phyloP scores from a whole-genome alignment of 1,140 invertebrate genomes.

The Dinoponera quadriceps region DNA sequence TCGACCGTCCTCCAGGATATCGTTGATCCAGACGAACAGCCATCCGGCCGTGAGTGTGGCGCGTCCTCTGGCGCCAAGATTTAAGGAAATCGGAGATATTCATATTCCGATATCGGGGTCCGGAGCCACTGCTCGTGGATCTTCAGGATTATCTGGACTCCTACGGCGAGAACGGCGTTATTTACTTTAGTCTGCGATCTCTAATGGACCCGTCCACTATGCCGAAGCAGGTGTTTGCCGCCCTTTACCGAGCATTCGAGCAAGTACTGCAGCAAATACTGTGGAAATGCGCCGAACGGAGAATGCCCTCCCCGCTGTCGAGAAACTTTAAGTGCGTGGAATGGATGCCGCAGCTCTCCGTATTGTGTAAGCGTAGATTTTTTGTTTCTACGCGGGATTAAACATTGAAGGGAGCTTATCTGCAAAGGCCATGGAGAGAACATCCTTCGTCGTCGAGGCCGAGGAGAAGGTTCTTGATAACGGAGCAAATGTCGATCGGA shows the following conservation, averaged over 20 bases:
- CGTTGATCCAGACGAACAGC: constrained; percentile 55
- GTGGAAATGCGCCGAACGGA: constrained; percentile 69
- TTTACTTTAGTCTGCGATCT: constrained; percentile 69
- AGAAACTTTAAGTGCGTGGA: constrained; percentile 87
- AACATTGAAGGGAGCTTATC: constrained; percentile 51
- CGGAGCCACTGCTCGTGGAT: constrained; percentile 32
- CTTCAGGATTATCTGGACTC: constrained; percentile 66
- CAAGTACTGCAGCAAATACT: constrained; percentile 70
- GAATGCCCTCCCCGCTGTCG: constrained; percentile 82
- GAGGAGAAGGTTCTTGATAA: constrained; percentile 24
- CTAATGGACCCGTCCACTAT: constrained; percentile 66
- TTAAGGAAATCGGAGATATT: constrained; percentile 76
- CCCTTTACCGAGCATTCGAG: constrained; percentile 67
- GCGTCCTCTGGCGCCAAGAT: constrained; percentile 66
- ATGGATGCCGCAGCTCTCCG: constrained; percentile 88
- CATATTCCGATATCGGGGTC: constrained; percentile 60
- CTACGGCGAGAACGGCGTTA: constrained; percentile 46
- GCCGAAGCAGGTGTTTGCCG: constrained; percentile 51
- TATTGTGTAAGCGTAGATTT: constrained; percentile 85
- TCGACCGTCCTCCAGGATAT: constrained; percentile 48
- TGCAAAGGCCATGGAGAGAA: constrained; percentile 24
- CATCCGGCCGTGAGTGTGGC: constrained; percentile 13
- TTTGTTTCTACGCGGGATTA: constrained; percentile 20
- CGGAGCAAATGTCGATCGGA: constrained; percentile 38
- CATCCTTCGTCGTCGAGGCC: neutral